phyloP scores from a whole-genome alignment of 2,888 invertebrate genomes.

The Saturnia japonica region DNA sequence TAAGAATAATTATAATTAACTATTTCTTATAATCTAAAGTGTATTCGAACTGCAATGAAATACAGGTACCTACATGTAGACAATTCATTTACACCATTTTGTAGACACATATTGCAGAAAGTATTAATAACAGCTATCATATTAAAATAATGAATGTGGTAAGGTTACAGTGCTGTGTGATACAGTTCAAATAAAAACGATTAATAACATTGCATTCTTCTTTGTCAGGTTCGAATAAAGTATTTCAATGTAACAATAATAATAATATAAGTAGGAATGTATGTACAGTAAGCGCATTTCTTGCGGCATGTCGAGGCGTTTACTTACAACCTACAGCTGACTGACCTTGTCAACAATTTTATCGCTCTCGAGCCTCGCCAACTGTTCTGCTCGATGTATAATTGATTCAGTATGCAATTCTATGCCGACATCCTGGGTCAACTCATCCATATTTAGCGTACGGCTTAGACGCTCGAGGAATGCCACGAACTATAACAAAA shows the following conservation, averaged over 20 bases:
- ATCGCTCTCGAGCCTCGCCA: conserved; percentile 90
- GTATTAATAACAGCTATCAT: background rate
- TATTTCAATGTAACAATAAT: conserved; percentile 1
- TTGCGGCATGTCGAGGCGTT: conserved; percentile 21
- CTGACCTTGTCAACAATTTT: conserved; percentile 91
- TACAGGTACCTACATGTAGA: background rate
- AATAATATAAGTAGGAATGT: conserved; percentile 2
- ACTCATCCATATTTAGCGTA: conserved; percentile 92
- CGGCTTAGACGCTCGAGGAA: conserved; percentile 92
- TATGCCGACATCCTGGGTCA: conserved; percentile 89
- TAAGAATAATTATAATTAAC: background rate
- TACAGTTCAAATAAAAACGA: background rate
- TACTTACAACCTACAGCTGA: conserved; percentile 24
- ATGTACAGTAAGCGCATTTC: conserved; percentile 14
- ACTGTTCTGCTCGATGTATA: conserved; percentile 91
- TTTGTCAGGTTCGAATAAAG: conserved; percentile 5
- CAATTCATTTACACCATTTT: too few species aligned
- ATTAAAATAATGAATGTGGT: background rate
- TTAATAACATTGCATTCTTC: background rate
- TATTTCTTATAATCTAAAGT: background rate
- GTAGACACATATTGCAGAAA: background rate
- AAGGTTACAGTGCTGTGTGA: background rate
- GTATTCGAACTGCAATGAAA: background rate
- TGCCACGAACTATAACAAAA: conserved; percentile 84
- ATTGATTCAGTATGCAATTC: conserved; percentile 93